Percentiles rank a stretch among this genome's conserved stretches.
Conservation (phyloP, 1,140 invertebrate genomes). For the Galleria mellonella region DNA sequence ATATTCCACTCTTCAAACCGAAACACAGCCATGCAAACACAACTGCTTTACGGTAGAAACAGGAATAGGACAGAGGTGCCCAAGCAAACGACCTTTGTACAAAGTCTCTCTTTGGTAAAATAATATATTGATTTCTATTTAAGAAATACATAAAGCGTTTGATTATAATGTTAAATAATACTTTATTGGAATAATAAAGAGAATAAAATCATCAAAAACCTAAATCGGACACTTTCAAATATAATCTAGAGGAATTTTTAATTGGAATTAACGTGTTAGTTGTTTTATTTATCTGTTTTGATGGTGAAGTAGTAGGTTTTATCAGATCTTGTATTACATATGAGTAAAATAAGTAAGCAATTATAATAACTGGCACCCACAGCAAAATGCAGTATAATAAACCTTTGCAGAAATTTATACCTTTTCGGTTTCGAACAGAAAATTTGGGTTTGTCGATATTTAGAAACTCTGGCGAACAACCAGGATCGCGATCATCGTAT, state of each 20-base stretch:
- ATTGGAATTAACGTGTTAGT: not conserved
- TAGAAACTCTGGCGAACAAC: slow-evolving; percentile 20
- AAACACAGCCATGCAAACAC: too few species aligned
- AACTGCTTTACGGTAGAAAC: too few species aligned
- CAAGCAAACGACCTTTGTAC: too few species aligned
- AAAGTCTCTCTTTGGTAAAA: too few species aligned
- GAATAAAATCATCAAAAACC: slow-evolving; percentile 30
- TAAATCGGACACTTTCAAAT: slow-evolving; percentile 35
- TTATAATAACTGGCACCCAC: slow-evolving; percentile 39
- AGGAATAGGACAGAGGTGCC: too few species aligned
- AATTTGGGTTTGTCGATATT: slow-evolving; percentile 16
- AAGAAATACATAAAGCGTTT: slow-evolving; percentile 6
- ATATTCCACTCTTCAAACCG: too few species aligned
- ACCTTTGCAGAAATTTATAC: slow-evolving; percentile 32
- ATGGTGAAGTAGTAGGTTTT: not conserved
- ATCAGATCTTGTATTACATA: slow-evolving; percentile 32
- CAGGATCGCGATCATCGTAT: not conserved
- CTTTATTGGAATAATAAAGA: too few species aligned
- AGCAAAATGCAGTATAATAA: slow-evolving; percentile 37
- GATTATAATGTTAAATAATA: too few species aligned
- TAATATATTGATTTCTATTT: too few species aligned
- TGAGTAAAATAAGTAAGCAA: slow-evolving; percentile 32
- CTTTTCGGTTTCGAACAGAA: slow-evolving; percentile 12
- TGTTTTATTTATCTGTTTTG: not conserved
- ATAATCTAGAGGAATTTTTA: slow-evolving; percentile 7